Conservation (phyloP, 2,888 invertebrate species). For the Latheticus oryzae region DNA sequence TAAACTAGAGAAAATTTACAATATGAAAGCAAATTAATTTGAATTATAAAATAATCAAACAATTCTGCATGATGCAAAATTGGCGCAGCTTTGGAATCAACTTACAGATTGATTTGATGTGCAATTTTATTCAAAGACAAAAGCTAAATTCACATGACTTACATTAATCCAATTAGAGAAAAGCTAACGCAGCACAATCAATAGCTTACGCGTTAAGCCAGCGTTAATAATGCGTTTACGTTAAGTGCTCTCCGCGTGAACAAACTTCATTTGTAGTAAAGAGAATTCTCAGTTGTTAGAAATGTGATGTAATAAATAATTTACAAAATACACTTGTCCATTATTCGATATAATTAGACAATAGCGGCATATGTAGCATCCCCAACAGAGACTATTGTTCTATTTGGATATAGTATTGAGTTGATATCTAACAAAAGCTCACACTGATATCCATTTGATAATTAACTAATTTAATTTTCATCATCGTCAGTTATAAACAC, state of each 20-base stretch:
- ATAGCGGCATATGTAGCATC: constrained; percentile 21
- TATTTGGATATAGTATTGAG: constrained; percentile 15
- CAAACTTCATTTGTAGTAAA: constrained; percentile 36
- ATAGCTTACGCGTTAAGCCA: constrained; percentile 48
- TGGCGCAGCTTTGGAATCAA: too few species aligned
- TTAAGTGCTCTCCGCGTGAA: constrained; percentile 44
- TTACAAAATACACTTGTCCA: constrained; percentile 24
- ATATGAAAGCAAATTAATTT: too few species aligned
- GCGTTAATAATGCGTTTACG: constrained; percentile 49
- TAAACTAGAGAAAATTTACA: too few species aligned
- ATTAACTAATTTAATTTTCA: constrained; percentile 39
- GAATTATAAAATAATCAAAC: too few species aligned
- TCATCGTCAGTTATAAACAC: constrained; percentile 21
- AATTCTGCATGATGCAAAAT: too few species aligned
- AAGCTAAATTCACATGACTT: constrained; percentile 46
- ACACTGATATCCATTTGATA: constrained; percentile 31
- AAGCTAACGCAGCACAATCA: constrained; percentile 47
- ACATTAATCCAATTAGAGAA: constrained; percentile 48
- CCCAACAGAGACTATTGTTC: constrained; percentile 14
- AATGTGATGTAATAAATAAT: constrained; percentile 30
- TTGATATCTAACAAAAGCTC: constrained; percentile 19
- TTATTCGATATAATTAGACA: constrained; percentile 13
- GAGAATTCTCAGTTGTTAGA: constrained; percentile 23
- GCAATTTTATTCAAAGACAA: constrained; percentile 25
- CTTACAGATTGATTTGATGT: constrained; percentile 9